Evolutionary conservation across 1,140 invertebrate species (phyloP), one percentile per base, ranked within the genome.

Genomic region (Lordiphosa collinella): DNA sequence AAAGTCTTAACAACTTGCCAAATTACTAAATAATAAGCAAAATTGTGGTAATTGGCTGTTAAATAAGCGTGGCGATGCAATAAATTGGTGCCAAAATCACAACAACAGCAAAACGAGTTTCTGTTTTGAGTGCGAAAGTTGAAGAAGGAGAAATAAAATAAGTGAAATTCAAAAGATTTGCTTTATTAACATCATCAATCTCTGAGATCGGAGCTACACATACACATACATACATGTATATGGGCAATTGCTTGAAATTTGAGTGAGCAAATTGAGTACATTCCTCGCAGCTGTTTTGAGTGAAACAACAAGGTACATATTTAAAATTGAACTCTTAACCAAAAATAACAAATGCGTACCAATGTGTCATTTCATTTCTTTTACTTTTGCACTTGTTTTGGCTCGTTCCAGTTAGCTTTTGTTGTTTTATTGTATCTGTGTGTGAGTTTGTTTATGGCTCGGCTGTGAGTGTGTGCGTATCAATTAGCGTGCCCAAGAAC

Each of bases 401-500:
- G 16, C 36, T 31, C 32, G 25, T 80, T 82, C 57, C 70, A 82
- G 71, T 76, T 80, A 65, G 53, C 56, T 68, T 64, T 53, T 35
- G 18, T 36, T 2, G 12, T 2, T 40, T 16, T 38, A 8, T 37
- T 36, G 48, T 34, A 14, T 38, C 8, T 31, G 38, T 18, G n/a
- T 18, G 10, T 34, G 52, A 18, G 25, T 63, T 57, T 76, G 69
- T 65, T 69, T 75, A 75, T 52, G 37, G 38, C 44, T 51, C 35
- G 32, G 38, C 11, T 56, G 40, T 16, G 48, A 35, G 53, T 57
- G 74, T 78, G 41, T 59, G 69, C 56, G 58, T 65, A 63, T 69
- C 58, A 80, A 80, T 80, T 82, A 80, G 62, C 31, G 37, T 63
- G 38, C 60, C 58, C 51, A 59, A 54, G 36, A 43, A 74, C 62